Evolutionary conservation across 2,797 vertebrate genomes (phyloP).

Genomic region (Gymnoscopelus microlampas): DNA sequence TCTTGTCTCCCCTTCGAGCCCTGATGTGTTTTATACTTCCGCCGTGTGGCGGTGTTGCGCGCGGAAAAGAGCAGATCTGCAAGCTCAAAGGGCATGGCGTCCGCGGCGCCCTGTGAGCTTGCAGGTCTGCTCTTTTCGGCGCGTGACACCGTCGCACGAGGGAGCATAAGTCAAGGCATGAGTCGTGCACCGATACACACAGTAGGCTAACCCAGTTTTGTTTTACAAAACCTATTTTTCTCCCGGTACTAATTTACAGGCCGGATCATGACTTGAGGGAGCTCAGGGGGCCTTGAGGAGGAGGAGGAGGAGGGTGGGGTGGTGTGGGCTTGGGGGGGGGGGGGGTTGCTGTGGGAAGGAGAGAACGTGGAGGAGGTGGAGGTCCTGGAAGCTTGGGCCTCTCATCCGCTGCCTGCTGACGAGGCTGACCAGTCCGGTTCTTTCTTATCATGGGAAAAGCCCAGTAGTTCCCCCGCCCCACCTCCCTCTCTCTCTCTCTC

Average conservation of each 20-base stretch:
- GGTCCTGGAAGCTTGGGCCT: slow-evolving; percentile 58
- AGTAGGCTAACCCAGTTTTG: slow-evolving; percentile 74
- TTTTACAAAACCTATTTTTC: slow-evolving; percentile 81
- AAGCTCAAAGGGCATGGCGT: too few species aligned
- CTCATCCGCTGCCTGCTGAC: slow-evolving; percentile 67
- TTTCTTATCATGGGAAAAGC: slow-evolving; percentile 76
- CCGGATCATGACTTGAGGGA: slow-evolving; percentile 73
- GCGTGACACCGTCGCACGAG: background rate
- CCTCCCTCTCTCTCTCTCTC: too few species aligned
- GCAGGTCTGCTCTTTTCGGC: too few species aligned
- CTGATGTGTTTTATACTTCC: too few species aligned
- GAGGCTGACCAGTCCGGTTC: slow-evolving; percentile 53
- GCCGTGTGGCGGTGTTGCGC: too few species aligned
- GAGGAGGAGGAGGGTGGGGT: slow-evolving; percentile 22
- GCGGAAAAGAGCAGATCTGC: too few species aligned
- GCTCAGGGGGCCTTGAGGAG: slow-evolving; percentile 51
- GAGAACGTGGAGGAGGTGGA: slow-evolving; percentile 51
- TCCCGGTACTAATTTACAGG: slow-evolving; percentile 79
- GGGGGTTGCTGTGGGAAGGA: slow-evolving; percentile 54
- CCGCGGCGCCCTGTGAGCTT: too few species aligned
- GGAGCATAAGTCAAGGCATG: slow-evolving; percentile 12
- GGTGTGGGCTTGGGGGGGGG: slow-evolving; percentile 12
- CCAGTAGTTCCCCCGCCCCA: slow-evolving; percentile 41
- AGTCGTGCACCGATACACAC: slow-evolving; percentile 82
- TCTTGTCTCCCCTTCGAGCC: slow-evolving; percentile 76